Evolutionary conservation across 2,113 vertebrate species (phyloP), one percentile per base, ranked within the genome.

Genomic region (Antigone vipio): DNA sequence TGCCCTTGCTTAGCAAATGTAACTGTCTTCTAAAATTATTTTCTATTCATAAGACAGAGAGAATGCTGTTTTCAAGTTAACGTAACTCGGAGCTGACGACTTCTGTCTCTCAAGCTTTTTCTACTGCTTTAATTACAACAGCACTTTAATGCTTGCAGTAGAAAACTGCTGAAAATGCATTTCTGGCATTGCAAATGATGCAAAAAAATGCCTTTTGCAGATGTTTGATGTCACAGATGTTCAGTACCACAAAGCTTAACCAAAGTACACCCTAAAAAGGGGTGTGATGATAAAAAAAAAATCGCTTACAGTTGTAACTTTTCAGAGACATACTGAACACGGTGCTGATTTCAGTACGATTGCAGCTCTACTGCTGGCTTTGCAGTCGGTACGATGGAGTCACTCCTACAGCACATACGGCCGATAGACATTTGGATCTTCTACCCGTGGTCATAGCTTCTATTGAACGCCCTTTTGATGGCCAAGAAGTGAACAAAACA

Each of bases 91-190:
- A 75, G 66, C 62, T 94, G 92, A 89, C 3, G 53, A 88, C 69
- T 93, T 88, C 87, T 84, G 80, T 87, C 87, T 85, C 84, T 63
- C 35, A 35, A 22, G 93, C 82, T 94, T 86, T 93, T 96, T 67
- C 79, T 84, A 35, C 68, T 47, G n/a, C 55, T 89, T 92, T 95
- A 91, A 97, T 95, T 91, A 71, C 35, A 91, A 81, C 85, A 75
- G 52, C 1, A 15, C 52, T 85, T 94, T 55, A 79, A 85, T 0
- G 9, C 59, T 90, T 60, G 75, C 78, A 55, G 42, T 11, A 24
- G 63, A 66, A 95, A 97, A 94, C 85, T 59, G 95, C 93, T 95
- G 95, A 89, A 76, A 93, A 71, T 38, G 75, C 55, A 64, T 49
- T 90, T 94, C 78, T 90, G 66, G 26, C 73, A 22, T 42, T 45